Evolutionary conservation across 2,113 vertebrate genomes (phyloP), one percentile per base, ranked within the genome.

Genomic region (Solea senegalensis): DNA sequence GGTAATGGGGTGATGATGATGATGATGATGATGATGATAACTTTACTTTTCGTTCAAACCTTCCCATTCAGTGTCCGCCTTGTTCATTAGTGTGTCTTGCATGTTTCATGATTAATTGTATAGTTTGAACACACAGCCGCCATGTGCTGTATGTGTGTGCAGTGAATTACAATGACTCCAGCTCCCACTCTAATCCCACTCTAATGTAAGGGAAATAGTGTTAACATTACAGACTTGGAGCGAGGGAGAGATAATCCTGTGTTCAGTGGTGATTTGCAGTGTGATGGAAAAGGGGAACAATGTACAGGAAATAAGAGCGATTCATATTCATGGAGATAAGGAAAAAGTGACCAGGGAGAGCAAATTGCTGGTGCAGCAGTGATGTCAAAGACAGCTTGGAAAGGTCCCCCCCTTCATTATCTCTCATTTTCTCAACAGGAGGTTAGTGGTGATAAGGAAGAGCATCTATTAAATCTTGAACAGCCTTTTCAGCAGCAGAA

Each of bases 81-180:
- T 57, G 26, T 58, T 43, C 12, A 41, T 80, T 14, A 8, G 55
- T 62, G 46, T 80, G 74, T 74, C 27, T 4, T 21, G 44, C 46
- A 65, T 66, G 66, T 15, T 52, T 60, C n/a, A 34, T 34, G 34
- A 34, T 34, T 34, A 6, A 34, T 34, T 34, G 34, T 34, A 6
- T 34, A 4, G 5, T 34, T 34, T 34, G 3, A 0, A 34, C 34
- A 34, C 34, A 34, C 34, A 34, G 34, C 2, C 34, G 5, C 28
- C 28, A 34, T 34, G 28, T 34, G 34, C 5, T 34, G 34, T 34
- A 34, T 34, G 34, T 49, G 53, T 49, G 68, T 41, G 14, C 61
- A 6, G n/a, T 72, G 84, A 74, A 83, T 90, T 68, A 55, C 68
- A 88, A 86, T 86, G 78, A 88, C 64, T 61, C 52, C 55, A 0